These are phyloP conservation scores for Brotula barbata DNA, from an alignment of 2,797 vertebrate species.

Conservation along the genomic window DNA sequence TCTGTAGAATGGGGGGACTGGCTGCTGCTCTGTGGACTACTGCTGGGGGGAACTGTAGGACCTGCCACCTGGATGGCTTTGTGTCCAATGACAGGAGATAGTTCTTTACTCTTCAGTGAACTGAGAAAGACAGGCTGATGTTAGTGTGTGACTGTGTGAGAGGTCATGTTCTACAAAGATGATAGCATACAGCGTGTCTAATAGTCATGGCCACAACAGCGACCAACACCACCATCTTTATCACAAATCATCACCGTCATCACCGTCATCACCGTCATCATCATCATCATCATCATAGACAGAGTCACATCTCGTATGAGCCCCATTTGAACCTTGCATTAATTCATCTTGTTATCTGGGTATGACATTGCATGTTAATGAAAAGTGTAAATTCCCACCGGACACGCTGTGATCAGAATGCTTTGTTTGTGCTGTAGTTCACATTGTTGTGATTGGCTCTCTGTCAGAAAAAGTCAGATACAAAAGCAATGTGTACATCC, in stretches of 20 bases:
- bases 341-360: too few species aligned
- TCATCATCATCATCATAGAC: not conserved
- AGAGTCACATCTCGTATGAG: too few species aligned
- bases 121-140: conserved; percentile 74
- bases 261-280: conserved; percentile 21
- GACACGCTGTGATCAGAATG: too few species aligned
- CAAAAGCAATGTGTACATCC: too few species aligned
- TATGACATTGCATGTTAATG: too few species aligned
- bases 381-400: too few species aligned
- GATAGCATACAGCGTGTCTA: conserved; percentile 3
- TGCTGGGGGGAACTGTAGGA: conserved; percentile 77
- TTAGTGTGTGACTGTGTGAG: conserved; percentile 34
- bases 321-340: too few species aligned
- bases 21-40: conserved; percentile 79
- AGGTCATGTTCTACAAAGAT: not conserved
- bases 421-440: too few species aligned
- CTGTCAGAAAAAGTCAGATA: too few species aligned
- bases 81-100: conserved; percentile 88
- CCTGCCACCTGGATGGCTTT: conserved; percentile 84
- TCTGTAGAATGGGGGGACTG: conserved; percentile 83
- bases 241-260: conserved; percentile 43
- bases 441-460: too few species aligned
- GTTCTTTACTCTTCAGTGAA: conserved; percentile 88
- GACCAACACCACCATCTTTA: conserved; percentile 30
- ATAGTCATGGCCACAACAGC: conserved; percentile 13